Percentiles rank a stretch among this genome's conserved stretches.
phyloP scores from a whole-genome alignment of 2,797 vertebrate species.

The Notolepis coatsorum region DNA sequence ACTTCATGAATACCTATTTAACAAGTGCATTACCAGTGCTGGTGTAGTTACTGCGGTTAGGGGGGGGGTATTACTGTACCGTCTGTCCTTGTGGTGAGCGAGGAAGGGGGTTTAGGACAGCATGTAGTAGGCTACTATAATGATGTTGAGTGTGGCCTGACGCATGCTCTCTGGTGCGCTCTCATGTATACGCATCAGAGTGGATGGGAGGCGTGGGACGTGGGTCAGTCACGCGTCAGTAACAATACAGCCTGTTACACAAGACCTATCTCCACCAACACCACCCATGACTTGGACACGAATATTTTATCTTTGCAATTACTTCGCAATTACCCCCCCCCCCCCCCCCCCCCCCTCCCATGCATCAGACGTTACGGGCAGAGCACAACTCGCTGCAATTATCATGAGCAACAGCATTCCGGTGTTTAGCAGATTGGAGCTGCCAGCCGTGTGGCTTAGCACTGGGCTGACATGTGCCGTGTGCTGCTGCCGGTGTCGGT shows the following conservation, averaged over 20 bases:
- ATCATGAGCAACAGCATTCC: conserved; percentile 57
- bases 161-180: conserved; percentile 37
- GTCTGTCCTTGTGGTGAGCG: too few species aligned
- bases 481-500: conserved; percentile 44
- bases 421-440: conserved; percentile 64
- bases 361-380: conserved; percentile 42
- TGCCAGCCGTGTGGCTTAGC: conserved; percentile 58
- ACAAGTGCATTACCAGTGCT: too few species aligned
- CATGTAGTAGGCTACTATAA: conserved; percentile 42
- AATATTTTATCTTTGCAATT: conserved; percentile 64
- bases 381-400: conserved; percentile 54
- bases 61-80: too few species aligned
- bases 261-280: conserved; percentile 58
- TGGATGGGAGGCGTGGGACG: conserved; percentile 43
- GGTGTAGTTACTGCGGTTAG: too few species aligned
- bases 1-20: too few species aligned
- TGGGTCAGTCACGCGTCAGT: conserved; percentile 62
- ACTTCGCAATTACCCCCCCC: conserved; percentile 39
- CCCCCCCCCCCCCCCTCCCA: conserved; percentile 21
- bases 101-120: too few species aligned
- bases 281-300: conserved; percentile 37
- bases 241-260: conserved; percentile 67
- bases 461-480: conserved; percentile 62
- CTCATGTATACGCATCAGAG: conserved; percentile 67
- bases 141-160: conserved; percentile 20